A percentile compares a stretch with the other conserved stretches of the same genome.
Evolutionary conservation across 2,797 vertebrate genomes (phyloP).

Genomic region (Petrocephalus sullivani): DNA sequence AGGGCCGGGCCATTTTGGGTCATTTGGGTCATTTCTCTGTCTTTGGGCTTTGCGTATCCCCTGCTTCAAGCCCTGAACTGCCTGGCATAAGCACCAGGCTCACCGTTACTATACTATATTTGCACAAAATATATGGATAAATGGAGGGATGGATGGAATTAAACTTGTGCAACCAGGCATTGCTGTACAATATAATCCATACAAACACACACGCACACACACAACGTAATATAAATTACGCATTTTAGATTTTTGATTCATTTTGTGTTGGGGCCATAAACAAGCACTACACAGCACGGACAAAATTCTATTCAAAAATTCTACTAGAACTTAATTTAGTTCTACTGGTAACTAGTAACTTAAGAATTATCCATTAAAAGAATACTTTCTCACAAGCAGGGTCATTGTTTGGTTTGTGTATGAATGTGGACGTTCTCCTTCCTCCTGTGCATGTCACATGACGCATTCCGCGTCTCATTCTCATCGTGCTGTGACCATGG

Average conservation of each 20-base stretch:
- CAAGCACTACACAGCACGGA: background rate
- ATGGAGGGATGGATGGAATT: background rate
- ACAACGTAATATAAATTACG: no score
- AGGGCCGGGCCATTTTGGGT: background rate
- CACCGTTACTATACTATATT: background rate
- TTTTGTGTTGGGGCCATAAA: background rate
- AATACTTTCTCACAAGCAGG: background rate
- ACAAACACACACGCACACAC: background rate
- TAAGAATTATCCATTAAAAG: no score
- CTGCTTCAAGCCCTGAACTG: background rate
- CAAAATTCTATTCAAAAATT: background rate
- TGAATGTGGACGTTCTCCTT: background rate
- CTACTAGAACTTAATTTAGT: background rate
- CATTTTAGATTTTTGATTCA: background rate
- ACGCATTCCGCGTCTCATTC: background rate
- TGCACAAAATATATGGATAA: background rate
- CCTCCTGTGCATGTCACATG: background rate
- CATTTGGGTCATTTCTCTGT: background rate
- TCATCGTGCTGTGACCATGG: background rate
- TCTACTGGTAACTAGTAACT: background rate
- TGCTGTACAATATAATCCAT: background rate
- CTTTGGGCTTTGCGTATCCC: background rate
- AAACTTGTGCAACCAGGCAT: background rate
- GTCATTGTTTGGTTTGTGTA: background rate
- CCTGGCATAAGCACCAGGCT: background rate